Percentiles rank a stretch among this genome's conserved stretches.
phyloP scores from a whole-genome alignment of 2,113 vertebrate species.

The Rhynchopsitta pachyrhyncha region DNA sequence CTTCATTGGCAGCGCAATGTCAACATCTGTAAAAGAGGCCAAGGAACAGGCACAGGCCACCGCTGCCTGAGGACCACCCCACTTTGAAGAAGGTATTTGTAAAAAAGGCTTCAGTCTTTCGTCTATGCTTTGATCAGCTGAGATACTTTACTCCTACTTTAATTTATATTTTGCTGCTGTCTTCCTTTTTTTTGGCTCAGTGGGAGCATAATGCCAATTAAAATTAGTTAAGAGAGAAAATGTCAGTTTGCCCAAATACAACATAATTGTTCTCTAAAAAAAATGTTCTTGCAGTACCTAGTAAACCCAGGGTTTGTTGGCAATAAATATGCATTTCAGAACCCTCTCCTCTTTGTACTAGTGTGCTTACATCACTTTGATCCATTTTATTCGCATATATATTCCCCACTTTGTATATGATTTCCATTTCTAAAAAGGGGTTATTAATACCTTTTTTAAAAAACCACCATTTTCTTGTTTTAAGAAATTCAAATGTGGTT shows the following conservation, averaged over 20 bases:
- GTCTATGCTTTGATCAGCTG: not conserved
- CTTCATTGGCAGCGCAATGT: conserved; percentile 31
- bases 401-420: not conserved
- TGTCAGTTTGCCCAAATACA: conserved; percentile 17
- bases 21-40: not conserved
- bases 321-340: not conserved
- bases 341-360: not conserved
- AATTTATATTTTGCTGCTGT: conserved; percentile 17
- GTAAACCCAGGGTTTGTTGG: not conserved
- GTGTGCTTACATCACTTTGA: not conserved
- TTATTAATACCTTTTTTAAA: not conserved
- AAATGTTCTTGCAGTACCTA: not conserved
- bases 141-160: not conserved
- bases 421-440: not conserved
- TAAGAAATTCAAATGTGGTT: not conserved
- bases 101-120: not conserved
- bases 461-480: not conserved
- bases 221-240: conserved; percentile 53
- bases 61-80: not conserved
- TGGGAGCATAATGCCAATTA: conserved; percentile 17
- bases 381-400: not conserved
- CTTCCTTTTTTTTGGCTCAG: not conserved
- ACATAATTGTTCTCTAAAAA: conserved; percentile 27
- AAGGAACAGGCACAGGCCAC: not conserved
- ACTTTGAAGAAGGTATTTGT: not conserved